phyloP scores from a whole-genome alignment of 2,888 invertebrate species.

The Rhagophthalmus giganteus region DNA sequence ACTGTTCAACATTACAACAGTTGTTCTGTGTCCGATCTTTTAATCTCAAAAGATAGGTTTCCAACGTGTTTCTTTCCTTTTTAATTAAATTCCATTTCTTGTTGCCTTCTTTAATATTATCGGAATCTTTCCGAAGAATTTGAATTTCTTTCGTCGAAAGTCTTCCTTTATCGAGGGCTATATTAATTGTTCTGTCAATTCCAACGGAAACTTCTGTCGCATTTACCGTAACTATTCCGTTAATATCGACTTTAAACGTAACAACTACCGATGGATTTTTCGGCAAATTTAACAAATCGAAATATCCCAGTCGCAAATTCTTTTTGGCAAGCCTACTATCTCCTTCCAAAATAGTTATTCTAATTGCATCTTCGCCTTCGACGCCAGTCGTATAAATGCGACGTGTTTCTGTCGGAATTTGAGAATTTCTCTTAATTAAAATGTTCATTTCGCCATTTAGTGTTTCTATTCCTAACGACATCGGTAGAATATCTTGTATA shows the following conservation, averaged over 20 bases:
- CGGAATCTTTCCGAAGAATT: constrained; percentile 2
- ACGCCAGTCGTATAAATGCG: constrained; percentile 91
- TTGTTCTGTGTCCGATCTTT: not conserved
- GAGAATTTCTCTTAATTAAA: constrained; percentile 90
- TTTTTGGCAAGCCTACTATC: constrained; percentile 89
- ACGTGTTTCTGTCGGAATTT: constrained; percentile 88
- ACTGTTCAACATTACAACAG: not conserved
- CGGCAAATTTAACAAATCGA: constrained; percentile 89
- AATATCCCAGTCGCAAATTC: constrained; percentile 88
- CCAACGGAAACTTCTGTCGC: constrained; percentile 99
- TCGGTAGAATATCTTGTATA: constrained; percentile 82
- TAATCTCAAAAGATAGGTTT: not conserved
- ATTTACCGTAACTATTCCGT: constrained; percentile 92
- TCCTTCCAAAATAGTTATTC: constrained; percentile 84
- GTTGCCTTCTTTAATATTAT: not conserved
- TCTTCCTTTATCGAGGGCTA: constrained; percentile 97
- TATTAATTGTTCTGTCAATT: constrained; percentile 97
- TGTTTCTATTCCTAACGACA: constrained; percentile 83
- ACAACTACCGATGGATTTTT: constrained; percentile 94
- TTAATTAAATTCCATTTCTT: not conserved
- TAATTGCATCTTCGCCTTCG: constrained; percentile 90
- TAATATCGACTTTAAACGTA: constrained; percentile 92
- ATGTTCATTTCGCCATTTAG: constrained; percentile 90
- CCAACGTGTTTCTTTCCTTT: not conserved
- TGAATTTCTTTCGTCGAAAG: constrained; percentile 96